Percentiles rank a stretch among this genome's conserved stretches.
Conservation (phyloP, 2,888 invertebrate genomes). For the Sesamia inferens region DNA sequence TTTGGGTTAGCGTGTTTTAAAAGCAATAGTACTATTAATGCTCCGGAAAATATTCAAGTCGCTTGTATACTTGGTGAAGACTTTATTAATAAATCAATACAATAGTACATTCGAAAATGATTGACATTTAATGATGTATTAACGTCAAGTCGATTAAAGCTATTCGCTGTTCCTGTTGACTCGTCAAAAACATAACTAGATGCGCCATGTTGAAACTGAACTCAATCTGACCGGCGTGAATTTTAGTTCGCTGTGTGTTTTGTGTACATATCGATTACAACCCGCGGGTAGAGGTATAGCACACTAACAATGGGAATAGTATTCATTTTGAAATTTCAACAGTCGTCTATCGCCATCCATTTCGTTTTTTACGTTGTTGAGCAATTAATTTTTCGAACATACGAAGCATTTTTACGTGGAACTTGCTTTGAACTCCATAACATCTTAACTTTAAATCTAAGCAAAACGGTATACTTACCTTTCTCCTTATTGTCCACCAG, state of each 20-base stretch:
- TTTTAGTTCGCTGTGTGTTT: neutral
- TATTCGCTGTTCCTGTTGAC: neutral
- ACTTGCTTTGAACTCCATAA: too few species aligned
- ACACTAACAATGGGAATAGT: neutral
- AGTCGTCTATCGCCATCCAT: too few species aligned
- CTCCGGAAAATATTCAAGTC: neutral
- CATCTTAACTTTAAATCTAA: too few species aligned
- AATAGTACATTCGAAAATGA: neutral
- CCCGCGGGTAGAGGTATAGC: neutral
- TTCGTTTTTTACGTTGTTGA: neutral
- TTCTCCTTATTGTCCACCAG: too few species aligned
- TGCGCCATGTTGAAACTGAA: neutral
- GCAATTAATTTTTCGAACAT: neutral
- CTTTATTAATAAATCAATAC: neutral
- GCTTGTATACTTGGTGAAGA: neutral
- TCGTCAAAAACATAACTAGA: slow-evolving; percentile 4
- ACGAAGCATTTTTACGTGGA: too few species aligned
- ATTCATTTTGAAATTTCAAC: neutral
- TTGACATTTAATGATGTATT: neutral
- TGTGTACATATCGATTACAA: neutral
- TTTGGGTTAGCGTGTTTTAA: neutral
- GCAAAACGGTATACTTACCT: too few species aligned
- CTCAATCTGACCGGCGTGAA: neutral
- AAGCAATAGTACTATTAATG: neutral
- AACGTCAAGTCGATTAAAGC: neutral